These are phyloP conservation scores for Phyllostomus hastatus DNA, from an alignment of 2,113 vertebrate species.

Conservation along the genomic window DNA sequence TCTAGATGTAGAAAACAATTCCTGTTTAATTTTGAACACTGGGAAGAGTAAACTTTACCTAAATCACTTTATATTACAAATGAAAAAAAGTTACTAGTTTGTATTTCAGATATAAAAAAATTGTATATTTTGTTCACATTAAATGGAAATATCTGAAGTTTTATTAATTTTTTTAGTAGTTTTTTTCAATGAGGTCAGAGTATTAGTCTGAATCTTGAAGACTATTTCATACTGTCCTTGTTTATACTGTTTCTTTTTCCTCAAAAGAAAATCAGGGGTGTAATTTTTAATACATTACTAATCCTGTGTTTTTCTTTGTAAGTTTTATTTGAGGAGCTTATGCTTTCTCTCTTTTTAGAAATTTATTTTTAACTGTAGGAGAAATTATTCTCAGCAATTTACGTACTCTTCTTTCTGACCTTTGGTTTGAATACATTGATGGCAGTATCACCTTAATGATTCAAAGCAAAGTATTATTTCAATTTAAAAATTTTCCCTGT, in stretches of 20 bases:
- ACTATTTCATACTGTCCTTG: neutral
- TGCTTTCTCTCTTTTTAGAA: neutral
- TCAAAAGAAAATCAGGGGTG: slow-evolving; percentile 23
- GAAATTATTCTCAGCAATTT: neutral
- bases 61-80: slow-evolving; percentile 48
- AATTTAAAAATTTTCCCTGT: neutral
- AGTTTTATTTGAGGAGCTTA: neutral
- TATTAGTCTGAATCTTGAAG: neutral
- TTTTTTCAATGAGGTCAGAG: slow-evolving; percentile 9
- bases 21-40: slow-evolving; percentile 32
- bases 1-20: slow-evolving; percentile 31
- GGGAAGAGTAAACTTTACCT: slow-evolving; percentile 50
- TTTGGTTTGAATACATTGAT: neutral
- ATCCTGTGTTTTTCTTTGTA: neutral
- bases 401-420: neutral
- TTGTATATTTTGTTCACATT: neutral
- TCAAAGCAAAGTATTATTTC: neutral
- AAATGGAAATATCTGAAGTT: slow-evolving; percentile 43
- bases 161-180: slow-evolving; percentile 29
- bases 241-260: neutral
- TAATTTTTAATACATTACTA: slow-evolving; percentile 42
- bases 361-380: slow-evolving; percentile 26
- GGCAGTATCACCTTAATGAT: neutral
- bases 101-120: slow-evolving; percentile 35
- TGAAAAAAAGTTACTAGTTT: slow-evolving; percentile 48